Evolutionary conservation across 2,797 vertebrate species (phyloP), one percentile per base, ranked within the genome.

Genomic region (Pteropus rufus): DNA sequence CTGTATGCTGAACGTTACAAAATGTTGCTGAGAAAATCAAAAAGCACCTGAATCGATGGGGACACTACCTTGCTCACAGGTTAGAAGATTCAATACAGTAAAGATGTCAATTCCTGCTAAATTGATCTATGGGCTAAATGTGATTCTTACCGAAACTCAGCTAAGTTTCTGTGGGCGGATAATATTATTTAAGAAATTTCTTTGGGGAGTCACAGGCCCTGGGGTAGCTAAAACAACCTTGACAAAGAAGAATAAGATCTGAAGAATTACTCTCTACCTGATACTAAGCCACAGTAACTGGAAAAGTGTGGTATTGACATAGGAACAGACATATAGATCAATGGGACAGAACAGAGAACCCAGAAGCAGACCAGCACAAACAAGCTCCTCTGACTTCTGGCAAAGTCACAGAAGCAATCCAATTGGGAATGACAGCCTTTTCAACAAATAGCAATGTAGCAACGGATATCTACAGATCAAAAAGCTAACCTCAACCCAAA

Each of bases 281-380:
- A 10, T 67, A 44, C 14, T 56, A 75, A 69, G 72, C 49, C 52
- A 67, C n/a, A 9, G 60, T 5, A 8, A 46, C 5, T 8, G 23
- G 46, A 49, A 36, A 0, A 3, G 10, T 5, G 16, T 11, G n/a
- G 5, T 15, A 21, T 1, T 19, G 34, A 67, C 46, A 29, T 7
- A 49, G 10, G 16, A 18, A 67, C 0, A 14, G 49, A 46, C 9
- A 36, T 1, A 24, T 1, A 5, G 16, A 36, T 31, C 41, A 21
- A 7, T 12, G 23, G 23, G 31, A 3, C 44, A 23, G 58, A 39
- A 49, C 5, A 14, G 24, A 23, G 34, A 62, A 23, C 41, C 24
- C 31, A 23, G 86, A 23, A 21, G 21, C 0, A 36, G 56, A 5
- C 23, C 10, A 3, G 11, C 23, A 24, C 85, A 36, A 19, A 21